phyloP scores from a whole-genome alignment of 1,140 invertebrate genomes.

The Vanessa atalanta region DNA sequence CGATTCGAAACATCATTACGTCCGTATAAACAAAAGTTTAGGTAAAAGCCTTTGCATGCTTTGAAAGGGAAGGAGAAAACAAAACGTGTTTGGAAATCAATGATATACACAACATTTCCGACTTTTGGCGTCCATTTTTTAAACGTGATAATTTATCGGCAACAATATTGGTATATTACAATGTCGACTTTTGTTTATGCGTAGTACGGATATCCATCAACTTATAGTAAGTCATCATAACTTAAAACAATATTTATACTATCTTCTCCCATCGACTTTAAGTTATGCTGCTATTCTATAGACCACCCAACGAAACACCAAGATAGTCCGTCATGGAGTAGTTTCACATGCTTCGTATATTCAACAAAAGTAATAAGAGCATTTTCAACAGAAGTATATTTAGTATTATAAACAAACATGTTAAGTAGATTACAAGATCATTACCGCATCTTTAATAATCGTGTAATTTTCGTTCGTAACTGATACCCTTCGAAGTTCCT shows the following conservation, averaged over 20 bases:
- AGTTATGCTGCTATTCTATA: not conserved
- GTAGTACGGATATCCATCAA: slow-evolving; percentile 12
- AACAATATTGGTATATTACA: not conserved
- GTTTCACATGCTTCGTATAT: not conserved
- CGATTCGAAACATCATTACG: slow-evolving; percentile 26
- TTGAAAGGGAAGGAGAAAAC: not conserved
- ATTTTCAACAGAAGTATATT: not conserved
- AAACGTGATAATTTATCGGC: no score
- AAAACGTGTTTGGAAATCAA: no score
- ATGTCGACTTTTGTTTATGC: slow-evolving; percentile 20
- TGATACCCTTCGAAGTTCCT: no score
- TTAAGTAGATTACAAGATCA: no score
- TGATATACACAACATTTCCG: no score
- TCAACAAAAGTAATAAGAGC: not conserved
- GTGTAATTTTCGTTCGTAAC: no score
- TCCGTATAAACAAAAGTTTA: slow-evolving; percentile 20
- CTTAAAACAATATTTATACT: not conserved
- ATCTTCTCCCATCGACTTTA: not conserved
- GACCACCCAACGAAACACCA: not conserved
- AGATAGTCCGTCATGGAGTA: not conserved
- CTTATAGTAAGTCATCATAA: not conserved
- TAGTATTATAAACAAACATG: no score
- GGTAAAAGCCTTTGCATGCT: not conserved
- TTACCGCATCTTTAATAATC: no score
- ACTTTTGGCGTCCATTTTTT: no score